Percentiles rank a stretch among this genome's conserved stretches.
Evolutionary conservation across 2,113 vertebrate genomes (phyloP).

Genomic region (Ochotona princeps): DNA sequence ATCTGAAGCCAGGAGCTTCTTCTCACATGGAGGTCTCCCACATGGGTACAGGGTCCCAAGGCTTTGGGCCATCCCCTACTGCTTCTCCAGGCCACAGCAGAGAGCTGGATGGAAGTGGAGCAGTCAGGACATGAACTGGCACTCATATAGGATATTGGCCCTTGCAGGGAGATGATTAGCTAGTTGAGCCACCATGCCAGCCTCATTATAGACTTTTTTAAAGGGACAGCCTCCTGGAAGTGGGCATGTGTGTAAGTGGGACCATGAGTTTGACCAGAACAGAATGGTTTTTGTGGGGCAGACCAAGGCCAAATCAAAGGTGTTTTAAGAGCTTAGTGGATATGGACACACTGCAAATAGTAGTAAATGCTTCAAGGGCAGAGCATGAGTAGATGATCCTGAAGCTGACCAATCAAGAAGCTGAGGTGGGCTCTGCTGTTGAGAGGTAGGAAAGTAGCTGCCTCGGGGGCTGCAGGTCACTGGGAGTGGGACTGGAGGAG

Average conservation of each 20-base stretch:
- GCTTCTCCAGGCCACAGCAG: too few relatives aligned
- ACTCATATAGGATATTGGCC: too few relatives aligned
- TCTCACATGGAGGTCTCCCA: too few relatives aligned
- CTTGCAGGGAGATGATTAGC: too few relatives aligned
- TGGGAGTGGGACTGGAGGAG: background rate
- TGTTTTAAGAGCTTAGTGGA: background rate
- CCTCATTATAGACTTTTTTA: too few relatives aligned
- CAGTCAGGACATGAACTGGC: too few relatives aligned
- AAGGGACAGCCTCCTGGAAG: background rate
- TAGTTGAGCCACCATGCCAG: too few relatives aligned
- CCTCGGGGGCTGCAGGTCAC: background rate
- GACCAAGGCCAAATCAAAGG: background rate
- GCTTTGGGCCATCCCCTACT: too few relatives aligned
- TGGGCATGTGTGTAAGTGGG: background rate
- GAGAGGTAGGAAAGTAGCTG: background rate
- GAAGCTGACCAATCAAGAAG: background rate
- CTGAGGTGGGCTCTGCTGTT: background rate
- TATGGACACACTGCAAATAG: background rate
- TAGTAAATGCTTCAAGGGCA: background rate
- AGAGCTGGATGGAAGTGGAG: too few relatives aligned
- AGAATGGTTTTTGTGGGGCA: background rate
- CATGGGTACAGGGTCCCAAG: too few relatives aligned
- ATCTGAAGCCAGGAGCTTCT: too few relatives aligned
- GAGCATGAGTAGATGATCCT: background rate
- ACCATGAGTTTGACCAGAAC: too few relatives aligned